phyloP scores from a whole-genome alignment of 2,113 vertebrate species.

The Aphelocoma coerulescens region DNA sequence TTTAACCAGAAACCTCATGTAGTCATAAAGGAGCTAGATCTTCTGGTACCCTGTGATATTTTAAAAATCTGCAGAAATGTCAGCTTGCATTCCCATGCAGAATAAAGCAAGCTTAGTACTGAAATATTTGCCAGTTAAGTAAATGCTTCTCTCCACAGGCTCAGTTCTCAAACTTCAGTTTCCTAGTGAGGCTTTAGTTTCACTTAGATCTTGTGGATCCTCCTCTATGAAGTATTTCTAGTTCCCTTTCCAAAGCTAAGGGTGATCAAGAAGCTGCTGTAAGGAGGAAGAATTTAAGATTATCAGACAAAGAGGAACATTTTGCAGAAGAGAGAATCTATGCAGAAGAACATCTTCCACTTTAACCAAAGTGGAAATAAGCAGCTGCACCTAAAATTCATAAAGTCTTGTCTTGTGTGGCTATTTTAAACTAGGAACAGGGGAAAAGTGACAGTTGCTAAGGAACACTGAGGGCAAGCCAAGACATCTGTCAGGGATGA shows the following conservation, averaged over 20 bases:
- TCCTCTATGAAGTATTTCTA: background rate
- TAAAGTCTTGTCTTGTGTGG: background rate
- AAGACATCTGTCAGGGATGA: slow-evolving; percentile 55
- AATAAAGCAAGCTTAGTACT: background rate
- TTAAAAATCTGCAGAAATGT: background rate
- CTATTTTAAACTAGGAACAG: slow-evolving; percentile 39
- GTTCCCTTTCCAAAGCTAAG: slow-evolving; percentile 18
- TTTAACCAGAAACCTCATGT: background rate
- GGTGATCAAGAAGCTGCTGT: background rate
- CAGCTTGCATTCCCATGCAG: background rate
- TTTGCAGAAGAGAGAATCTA: background rate
- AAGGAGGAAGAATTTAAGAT: slow-evolving; percentile 40
- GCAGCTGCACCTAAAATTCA: slow-evolving; percentile 27
- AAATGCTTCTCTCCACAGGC: background rate
- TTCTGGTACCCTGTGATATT: background rate
- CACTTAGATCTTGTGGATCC: background rate
- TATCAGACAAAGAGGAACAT: slow-evolving; percentile 45
- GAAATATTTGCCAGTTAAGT: background rate
- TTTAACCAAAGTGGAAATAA: slow-evolving; percentile 39
- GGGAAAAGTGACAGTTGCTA: slow-evolving; percentile 32
- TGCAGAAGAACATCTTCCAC: slow-evolving; percentile 45
- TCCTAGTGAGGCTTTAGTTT: background rate
- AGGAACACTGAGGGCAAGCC: slow-evolving; percentile 28
- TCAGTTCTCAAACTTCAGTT: background rate
- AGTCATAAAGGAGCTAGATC: background rate